Evolutionary conservation across 2,888 invertebrate genomes (phyloP).

Genomic region (Lycia hirtaria): DNA sequence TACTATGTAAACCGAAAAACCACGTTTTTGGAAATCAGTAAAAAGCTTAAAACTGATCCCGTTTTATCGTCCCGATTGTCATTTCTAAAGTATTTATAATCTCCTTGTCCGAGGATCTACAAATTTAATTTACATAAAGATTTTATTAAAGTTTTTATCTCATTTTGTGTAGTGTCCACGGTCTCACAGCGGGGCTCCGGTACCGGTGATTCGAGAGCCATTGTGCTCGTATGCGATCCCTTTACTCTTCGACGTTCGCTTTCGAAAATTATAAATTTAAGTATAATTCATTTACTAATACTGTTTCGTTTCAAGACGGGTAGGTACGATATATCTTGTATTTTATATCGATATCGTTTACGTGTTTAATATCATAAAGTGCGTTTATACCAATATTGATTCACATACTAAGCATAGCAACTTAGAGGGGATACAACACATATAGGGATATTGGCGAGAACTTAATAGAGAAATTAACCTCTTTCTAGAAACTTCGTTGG

Average conservation of each 20-base stretch:
- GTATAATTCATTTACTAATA: conserved; percentile 53
- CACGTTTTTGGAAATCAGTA: too few relatives aligned
- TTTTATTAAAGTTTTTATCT: conserved; percentile 77
- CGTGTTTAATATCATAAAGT: conserved; percentile 1
- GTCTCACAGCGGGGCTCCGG: conserved; percentile 72
- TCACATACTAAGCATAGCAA: too few relatives aligned
- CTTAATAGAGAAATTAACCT: too few relatives aligned
- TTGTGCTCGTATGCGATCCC: conserved; percentile 76
- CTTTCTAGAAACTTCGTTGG: too few relatives aligned
- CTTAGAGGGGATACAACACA: not conserved
- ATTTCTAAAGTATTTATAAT: conserved; percentile 59
- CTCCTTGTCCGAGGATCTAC: conserved; percentile 62
- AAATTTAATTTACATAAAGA: conserved; percentile 81
- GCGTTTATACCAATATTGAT: too few relatives aligned
- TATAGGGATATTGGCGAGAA: too few relatives aligned
- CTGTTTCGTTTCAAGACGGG: conserved; percentile 35
- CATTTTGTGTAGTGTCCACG: conserved; percentile 68
- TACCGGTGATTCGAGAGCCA: conserved; percentile 63
- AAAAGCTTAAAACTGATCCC: conserved; percentile 37
- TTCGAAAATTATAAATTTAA: conserved; percentile 78
- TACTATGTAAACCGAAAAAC: too few relatives aligned
- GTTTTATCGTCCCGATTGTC: conserved; percentile 42
- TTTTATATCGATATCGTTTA: conserved; percentile 29
- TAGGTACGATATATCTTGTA: conserved; percentile 36
- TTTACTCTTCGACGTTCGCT: conserved; percentile 75